Evolutionary conservation across 1,140 invertebrate species (phyloP).

Genomic region (Chionoecetes opilio): DNA sequence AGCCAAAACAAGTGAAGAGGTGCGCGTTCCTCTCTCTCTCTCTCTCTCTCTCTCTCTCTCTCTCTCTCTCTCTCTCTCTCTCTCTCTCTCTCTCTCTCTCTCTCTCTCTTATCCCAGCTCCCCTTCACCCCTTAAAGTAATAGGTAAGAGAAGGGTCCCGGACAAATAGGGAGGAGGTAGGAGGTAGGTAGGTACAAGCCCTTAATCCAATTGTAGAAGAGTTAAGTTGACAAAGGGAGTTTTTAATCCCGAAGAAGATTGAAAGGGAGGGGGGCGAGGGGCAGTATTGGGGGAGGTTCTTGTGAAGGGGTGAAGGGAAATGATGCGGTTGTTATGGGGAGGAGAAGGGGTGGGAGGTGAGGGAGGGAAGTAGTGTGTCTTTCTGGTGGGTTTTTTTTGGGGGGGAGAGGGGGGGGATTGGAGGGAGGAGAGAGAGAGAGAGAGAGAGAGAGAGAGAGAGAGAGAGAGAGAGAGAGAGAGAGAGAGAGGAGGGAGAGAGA

Average conservation of each 20-base stretch:
- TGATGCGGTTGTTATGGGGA: too few species aligned
- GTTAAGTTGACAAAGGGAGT: not conserved
- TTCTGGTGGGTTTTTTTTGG: too few species aligned
- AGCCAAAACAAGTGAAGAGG: conserved; percentile 4
- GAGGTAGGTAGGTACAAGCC: not conserved
- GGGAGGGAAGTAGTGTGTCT: too few species aligned
- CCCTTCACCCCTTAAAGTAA: not conserved
- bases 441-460: not conserved
- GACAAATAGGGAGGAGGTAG: not conserved
- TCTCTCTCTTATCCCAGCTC: not conserved
- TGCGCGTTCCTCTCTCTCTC: not conserved
- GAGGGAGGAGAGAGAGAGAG: not conserved
- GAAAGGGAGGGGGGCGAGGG: not conserved
- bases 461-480: not conserved
- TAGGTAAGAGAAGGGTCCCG: not conserved
- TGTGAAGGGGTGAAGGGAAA: too few species aligned
- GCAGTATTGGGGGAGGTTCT: not conserved
- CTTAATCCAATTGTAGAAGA: not conserved
- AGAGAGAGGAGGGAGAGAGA: not conserved
- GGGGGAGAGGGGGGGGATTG: not conserved
- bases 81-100: not conserved
- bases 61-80: conserved; percentile 28
- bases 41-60: too few species aligned
- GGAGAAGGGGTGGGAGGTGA: too few species aligned
- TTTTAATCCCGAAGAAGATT: not conserved